Evolutionary conservation across 2,797 vertebrate genomes (phyloP), one percentile per base, ranked within the genome.

Genomic region (Forpus xanthops): DNA sequence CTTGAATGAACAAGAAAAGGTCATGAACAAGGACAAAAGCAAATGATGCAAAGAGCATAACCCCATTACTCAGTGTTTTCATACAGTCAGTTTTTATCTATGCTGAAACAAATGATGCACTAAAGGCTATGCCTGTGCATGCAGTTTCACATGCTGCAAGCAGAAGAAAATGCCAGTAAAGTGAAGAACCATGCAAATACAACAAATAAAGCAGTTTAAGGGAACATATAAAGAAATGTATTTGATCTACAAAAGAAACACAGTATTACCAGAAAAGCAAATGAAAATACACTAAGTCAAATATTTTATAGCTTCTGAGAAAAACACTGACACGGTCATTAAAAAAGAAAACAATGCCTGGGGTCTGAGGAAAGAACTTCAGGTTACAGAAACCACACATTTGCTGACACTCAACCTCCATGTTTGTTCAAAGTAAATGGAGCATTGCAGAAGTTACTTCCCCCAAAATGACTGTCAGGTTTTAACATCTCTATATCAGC

Each of bases 21-120:
- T 90, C 80, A 87, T 31, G 56, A 90, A 93, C 83, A 90, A 96
- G 56, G 89, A 95, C 64, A 85, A 91, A 91, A 74, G 85, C 16
- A 88, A 90, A 71, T 27, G 44, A 86, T 58, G 45, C 35, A 83
- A 39, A 56, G 12, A 88, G 61, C 74, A 23, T 60, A 94, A 80
- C 49, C 42, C 77, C 55, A 58, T 35, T 78, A 90, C 42, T 94
- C 80, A 85, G 65, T 93, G 82, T 78, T 92, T 71, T 42, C 24
- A 53, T 13, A 62, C 23, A 91, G 28, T 45, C 39, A 64, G 55
- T 55, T 89, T 74, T 94, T 70, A 94, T 82, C 76, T 85, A 24
- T 18, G 24, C 47, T 60, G 15, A 41, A 91, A 93, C 82, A 89
- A 80, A 27, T 13, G 17, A 78, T 5, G 18, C 11, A 72, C 66